These are phyloP conservation scores for Buathra laborator DNA, from an alignment of 2,888 invertebrate genomes.

Conservation along the genomic window DNA sequence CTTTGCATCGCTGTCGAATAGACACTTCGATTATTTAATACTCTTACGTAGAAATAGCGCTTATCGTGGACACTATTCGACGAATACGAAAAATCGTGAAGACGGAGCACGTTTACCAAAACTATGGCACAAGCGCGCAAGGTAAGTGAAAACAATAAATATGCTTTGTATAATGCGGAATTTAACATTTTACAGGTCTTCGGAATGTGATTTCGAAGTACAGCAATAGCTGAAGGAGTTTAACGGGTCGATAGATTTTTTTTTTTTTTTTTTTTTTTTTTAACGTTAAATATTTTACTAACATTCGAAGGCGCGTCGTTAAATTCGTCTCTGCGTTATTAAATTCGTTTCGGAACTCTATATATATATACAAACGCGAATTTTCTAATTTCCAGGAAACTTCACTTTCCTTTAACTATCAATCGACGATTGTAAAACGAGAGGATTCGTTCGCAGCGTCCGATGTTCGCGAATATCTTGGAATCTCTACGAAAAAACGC, in stretches of 20 bases:
- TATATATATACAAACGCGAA: background rate
- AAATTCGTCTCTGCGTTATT: background rate
- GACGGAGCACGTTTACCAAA: background rate
- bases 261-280: background rate
- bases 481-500: background rate
- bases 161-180: background rate
- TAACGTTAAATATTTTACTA: background rate
- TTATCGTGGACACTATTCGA: conserved; percentile 8
- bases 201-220: background rate
- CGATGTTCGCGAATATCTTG: background rate
- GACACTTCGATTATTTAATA: conserved; percentile 1
- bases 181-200: background rate
- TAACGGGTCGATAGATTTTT: background rate
- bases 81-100: background rate
- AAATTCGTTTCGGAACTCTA: background rate
- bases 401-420: background rate
- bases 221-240: background rate
- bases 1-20: too few relatives aligned
- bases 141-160: background rate
- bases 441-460: background rate
- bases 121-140: background rate
- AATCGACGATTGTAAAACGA: background rate
- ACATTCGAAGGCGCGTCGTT: background rate
- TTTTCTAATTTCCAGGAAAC: background rate
- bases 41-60: conserved; percentile 9